A percentile compares a stretch with the other conserved stretches of the same genome.
phyloP scores from a whole-genome alignment of 1,140 invertebrate genomes.

The Epicauta chinensis region DNA sequence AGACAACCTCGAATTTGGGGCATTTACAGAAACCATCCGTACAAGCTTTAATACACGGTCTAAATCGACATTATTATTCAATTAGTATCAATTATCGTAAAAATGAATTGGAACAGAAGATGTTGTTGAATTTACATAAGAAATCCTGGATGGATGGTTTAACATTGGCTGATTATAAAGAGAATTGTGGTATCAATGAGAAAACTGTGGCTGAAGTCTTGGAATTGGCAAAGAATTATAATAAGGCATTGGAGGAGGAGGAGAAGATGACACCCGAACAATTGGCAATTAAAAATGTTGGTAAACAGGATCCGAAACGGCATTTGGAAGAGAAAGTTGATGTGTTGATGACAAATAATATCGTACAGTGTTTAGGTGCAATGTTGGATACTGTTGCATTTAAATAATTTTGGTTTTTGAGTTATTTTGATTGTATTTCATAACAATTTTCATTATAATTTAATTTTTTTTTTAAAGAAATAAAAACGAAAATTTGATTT shows the following conservation, averaged over 20 bases:
- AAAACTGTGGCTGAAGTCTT: constrained; percentile 94
- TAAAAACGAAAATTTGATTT: too few relatives aligned
- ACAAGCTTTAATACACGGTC: constrained; percentile 96
- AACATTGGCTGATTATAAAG: constrained; percentile 87
- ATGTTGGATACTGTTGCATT: constrained; percentile 99
- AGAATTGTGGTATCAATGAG: constrained; percentile 89
- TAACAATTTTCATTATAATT: too few relatives aligned
- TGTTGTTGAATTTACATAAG: constrained; percentile 98
- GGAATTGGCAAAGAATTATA: constrained; percentile 96
- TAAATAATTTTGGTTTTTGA: constrained; percentile 49
- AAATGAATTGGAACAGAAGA: constrained; percentile 98
- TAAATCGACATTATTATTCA: constrained; percentile 99
- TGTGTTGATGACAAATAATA: constrained; percentile 95
- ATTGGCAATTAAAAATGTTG: constrained; percentile 98
- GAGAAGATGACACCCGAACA: constrained; percentile 99
- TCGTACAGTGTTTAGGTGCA: constrained; percentile 96
- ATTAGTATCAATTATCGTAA: constrained; percentile 99
- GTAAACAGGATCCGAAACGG: constrained; percentile 99
- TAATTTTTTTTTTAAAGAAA: too few relatives aligned
- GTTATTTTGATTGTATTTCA: too few relatives aligned
- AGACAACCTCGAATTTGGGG: constrained; percentile 98
- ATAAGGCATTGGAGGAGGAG: constrained; percentile 98
- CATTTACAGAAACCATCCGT: constrained; percentile 99
- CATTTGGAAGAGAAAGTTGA: constrained; percentile 99
- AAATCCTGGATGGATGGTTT: constrained; percentile 99